These are phyloP conservation scores for Halisarca cf. caerulea DNA, from an alignment of 37 sponge, comb jelly and placozoan species.

Conservation along the genomic window DNA sequence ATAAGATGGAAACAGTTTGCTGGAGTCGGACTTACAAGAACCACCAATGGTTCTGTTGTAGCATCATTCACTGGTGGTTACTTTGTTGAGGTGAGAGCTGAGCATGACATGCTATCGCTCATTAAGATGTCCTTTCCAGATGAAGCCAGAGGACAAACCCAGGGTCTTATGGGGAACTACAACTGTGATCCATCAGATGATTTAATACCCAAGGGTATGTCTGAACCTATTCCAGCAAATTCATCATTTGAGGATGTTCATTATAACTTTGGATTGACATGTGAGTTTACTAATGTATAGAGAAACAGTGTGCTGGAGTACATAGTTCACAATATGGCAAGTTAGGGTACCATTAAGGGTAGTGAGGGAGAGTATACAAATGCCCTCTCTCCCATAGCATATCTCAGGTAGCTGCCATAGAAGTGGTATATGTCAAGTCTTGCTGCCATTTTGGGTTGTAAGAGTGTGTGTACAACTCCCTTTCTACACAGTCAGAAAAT, in stretches of 20 bases:
- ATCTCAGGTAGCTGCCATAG: too few species aligned
- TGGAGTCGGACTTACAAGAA: constrained; percentile 17
- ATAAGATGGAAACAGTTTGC: neutral
- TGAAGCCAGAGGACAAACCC: neutral
- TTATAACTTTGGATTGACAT: constrained; percentile 41
- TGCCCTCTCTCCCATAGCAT: too few species aligned
- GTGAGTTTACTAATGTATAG: constrained; percentile 1
- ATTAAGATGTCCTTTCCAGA: constrained; percentile 14
- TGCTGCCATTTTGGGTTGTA: too few species aligned
- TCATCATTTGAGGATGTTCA: constrained; percentile 34
- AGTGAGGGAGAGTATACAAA: too few species aligned
- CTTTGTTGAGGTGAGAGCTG: constrained; percentile 9
- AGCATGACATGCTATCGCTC: constrained; percentile 31
- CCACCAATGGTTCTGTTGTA: neutral
- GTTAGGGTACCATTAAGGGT: too few species aligned
- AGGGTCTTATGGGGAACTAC: constrained; percentile 38
- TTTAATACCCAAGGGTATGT: constrained; percentile 20
- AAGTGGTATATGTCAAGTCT: too few species aligned
- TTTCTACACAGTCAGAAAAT: too few species aligned
- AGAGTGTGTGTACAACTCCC: too few species aligned
- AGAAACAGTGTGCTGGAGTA: too few species aligned
- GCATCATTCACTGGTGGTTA: constrained; percentile 21
- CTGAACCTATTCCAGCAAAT: constrained; percentile 12
- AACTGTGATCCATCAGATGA: constrained; percentile 42
- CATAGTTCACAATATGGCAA: too few species aligned